Percentiles rank a stretch among this genome's conserved stretches.
Evolutionary conservation across 2,113 vertebrate genomes (phyloP).

Genomic region (Oncorhynchus kisutch): DNA sequence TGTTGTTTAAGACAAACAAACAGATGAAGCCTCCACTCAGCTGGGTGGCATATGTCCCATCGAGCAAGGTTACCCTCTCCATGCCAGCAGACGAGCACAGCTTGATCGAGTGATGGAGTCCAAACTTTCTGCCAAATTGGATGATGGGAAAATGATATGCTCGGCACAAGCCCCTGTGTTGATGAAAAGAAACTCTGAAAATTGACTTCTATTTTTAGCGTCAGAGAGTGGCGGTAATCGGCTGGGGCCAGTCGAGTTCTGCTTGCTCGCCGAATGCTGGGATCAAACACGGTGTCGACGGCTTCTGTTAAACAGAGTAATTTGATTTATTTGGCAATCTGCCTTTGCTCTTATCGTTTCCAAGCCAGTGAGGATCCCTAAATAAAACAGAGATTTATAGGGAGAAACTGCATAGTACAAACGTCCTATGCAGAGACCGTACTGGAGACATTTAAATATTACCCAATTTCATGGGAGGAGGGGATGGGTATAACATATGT

Average conservation of each 20-base stretch:
- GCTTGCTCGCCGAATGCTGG: slow-evolving; percentile 23
- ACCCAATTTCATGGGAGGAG: slow-evolving; percentile 37
- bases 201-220: slow-evolving; percentile 67
- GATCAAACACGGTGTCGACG: slow-evolving; percentile 37
- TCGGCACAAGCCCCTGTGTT: slow-evolving; percentile 52
- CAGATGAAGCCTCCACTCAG: slow-evolving; percentile 34
- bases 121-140: slow-evolving; percentile 64
- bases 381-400: slow-evolving; percentile 41
- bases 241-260: slow-evolving; percentile 41
- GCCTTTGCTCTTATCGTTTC: slow-evolving; percentile 42
- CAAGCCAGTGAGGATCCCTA: slow-evolving; percentile 37
- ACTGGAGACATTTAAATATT: slow-evolving; percentile 36
- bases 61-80: slow-evolving; percentile 32
- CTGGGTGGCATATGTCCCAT: slow-evolving; percentile 36
- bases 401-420: slow-evolving; percentile 17
- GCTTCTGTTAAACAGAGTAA: slow-evolving; percentile 49
- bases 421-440: slow-evolving; percentile 17
- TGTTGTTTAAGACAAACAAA: slow-evolving; percentile 28
- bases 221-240: slow-evolving; percentile 27
- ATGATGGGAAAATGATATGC: slow-evolving; percentile 67
- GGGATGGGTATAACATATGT: slow-evolving; percentile 36
- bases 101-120: slow-evolving; percentile 30
- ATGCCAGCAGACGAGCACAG: slow-evolving; percentile 46
- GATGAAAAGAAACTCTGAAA: slow-evolving; percentile 71
- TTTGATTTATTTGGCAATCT: slow-evolving; percentile 57